Evolutionary conservation across 2,888 invertebrate genomes (phyloP), one percentile per base, ranked within the genome.

Genomic region (Drosophila phalerata): DNA sequence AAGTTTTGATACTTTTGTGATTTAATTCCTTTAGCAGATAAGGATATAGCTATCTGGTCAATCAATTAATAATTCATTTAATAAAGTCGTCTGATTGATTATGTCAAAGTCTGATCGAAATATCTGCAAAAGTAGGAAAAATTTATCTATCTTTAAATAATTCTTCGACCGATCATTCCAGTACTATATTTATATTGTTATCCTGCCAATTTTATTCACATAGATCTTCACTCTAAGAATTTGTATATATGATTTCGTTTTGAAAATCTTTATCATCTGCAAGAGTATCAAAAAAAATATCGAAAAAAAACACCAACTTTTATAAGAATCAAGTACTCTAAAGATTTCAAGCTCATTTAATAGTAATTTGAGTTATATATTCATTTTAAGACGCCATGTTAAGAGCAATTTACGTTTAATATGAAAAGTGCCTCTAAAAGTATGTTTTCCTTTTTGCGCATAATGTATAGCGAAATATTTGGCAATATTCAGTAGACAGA

Each of bases 371-470:
- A 30, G 40, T 53, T 53, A 30, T 2, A 9, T 25, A 9, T 17
- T 37, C 9, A 28, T 25, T 40, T 47, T 37, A 45, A 42, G 38
- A 17, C 30, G 17, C 15, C 11, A 55, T 40, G 43, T 42, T 51
- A 42, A 68, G 42, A 63, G 70, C 69, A 57, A 62, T 68, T 40
- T 43, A 49, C 53, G 37, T 43, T 57, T 51, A 67, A 72, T 48
- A 63, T 45, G 67, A 34, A 72, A 85, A 81, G 85, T 85, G 81
- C 81, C 83, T 82, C 68, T 51, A 37, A 55, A 38, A 69, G 40
- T 17, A 40, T 55, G 38, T 57, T 55, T 38, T 49, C 13, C 15
- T 17, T 30, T 38, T 25, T 38, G 22, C 32, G n/a, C 40, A 53
- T 30, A 42, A 45, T 34, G 49, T 28, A 17, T 15, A 3, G 19